Percentiles rank a stretch among this genome's conserved stretches.
Conservation (phyloP, 1,140 invertebrate genomes). For the Danaus plexippus region DNA sequence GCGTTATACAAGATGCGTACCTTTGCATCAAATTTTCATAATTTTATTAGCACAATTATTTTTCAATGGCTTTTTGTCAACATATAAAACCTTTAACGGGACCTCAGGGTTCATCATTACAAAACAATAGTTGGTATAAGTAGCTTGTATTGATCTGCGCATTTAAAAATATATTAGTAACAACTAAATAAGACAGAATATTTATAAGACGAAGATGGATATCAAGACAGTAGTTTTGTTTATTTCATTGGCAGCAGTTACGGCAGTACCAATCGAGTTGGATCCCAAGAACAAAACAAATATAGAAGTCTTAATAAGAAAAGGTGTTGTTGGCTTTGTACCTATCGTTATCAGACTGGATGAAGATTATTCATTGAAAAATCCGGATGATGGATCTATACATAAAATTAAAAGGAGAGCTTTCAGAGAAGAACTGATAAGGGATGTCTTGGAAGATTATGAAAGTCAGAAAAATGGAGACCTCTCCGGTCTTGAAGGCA, state of each 20-base stretch:
- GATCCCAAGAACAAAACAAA: conserved; percentile 33
- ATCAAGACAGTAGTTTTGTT: conserved; percentile 34
- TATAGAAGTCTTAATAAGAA: conserved; percentile 23
- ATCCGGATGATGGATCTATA: conserved; percentile 16
- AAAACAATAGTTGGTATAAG: conserved; percentile 20
- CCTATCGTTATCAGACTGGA: conserved; percentile 34
- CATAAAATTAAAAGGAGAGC: conserved; percentile 46
- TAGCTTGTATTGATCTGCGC: conserved; percentile 5
- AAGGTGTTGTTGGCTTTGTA: conserved; percentile 37
- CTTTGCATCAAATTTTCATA: conserved; percentile 45
- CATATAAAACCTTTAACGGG: conserved; percentile 44
- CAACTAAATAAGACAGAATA: no score
- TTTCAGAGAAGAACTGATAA: conserved; percentile 36
- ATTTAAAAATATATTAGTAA: no score
- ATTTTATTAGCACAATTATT: conserved; percentile 53
- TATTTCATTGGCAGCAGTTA: conserved; percentile 21
- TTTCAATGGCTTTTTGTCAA: conserved; percentile 14
- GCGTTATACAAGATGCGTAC: conserved; percentile 33
- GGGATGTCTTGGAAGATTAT: conserved; percentile 41
- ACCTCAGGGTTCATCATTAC: conserved; percentile 21
- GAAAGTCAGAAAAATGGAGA: conserved; percentile 37
- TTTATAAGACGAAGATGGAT: conserved; percentile 39
- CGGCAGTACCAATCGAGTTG: conserved; percentile 28
- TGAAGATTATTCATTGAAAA: conserved; percentile 21
- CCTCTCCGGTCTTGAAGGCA: conserved; percentile 37